Percentiles rank a stretch among this genome's conserved stretches.
These are phyloP conservation scores for Pollicipes pollicipes DNA, from an alignment of 1,140 invertebrate genomes.

Conservation along the genomic window DNA sequence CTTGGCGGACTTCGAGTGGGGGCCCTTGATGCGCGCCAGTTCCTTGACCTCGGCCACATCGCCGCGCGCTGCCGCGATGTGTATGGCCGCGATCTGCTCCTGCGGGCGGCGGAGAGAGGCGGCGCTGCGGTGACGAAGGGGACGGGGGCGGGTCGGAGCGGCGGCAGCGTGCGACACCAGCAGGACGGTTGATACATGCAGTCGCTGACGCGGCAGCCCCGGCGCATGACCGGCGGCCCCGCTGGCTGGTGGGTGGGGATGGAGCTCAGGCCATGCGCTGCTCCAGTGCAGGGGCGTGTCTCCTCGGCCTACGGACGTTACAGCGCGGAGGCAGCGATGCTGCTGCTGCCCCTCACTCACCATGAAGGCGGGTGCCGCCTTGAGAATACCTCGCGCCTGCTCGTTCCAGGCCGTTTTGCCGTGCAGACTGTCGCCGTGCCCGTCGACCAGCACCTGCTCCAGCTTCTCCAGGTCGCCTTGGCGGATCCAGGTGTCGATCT, in stretches of 20 bases:
- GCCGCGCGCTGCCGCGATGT: slow-evolving; percentile 15
- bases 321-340: too few relatives aligned
- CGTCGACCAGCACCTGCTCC: slow-evolving; percentile 30
- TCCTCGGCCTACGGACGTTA: too few relatives aligned
- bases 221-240: too few relatives aligned
- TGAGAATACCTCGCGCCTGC: slow-evolving; percentile 23
- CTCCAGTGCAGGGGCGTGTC: too few relatives aligned
- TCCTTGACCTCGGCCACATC: slow-evolving; percentile 15
- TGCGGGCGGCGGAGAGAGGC: slow-evolving; percentile 10
- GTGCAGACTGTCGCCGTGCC: slow-evolving; percentile 28
- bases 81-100: slow-evolving; percentile 22
- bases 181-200: too few relatives aligned
- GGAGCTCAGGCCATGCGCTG: too few relatives aligned
- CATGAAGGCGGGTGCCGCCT: slow-evolving; percentile 19
- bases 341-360: slow-evolving; percentile 14
- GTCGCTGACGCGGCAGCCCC: too few relatives aligned
- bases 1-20: slow-evolving; percentile 4
- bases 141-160: background rate
- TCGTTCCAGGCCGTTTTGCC: slow-evolving; percentile 30
- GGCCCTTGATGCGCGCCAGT: slow-evolving; percentile 11
- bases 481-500: slow-evolving; percentile 21
- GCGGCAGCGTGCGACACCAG: background rate
- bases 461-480: slow-evolving; percentile 28
- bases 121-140: too few relatives aligned
- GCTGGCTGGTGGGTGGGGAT: too few relatives aligned